Conservation (phyloP, 2,797 vertebrate species). For the Calcarius lapponicus region DNA sequence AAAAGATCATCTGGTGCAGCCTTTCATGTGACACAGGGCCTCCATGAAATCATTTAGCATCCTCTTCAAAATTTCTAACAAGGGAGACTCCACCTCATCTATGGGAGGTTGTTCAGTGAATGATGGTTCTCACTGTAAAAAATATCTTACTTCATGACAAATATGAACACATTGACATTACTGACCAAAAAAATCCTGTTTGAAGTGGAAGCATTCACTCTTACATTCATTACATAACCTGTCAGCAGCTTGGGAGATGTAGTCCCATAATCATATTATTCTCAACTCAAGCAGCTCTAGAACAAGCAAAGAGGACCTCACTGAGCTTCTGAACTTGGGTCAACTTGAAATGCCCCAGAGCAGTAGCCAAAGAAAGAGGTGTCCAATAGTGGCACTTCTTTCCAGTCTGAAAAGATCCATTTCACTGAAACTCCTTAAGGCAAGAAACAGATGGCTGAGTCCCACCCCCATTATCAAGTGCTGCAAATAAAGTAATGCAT, state of each 20-base stretch:
- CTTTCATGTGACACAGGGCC: not conserved
- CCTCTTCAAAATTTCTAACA: not conserved
- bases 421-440: not conserved
- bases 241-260: not conserved
- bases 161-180: not conserved
- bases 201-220: not conserved
- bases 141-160: not conserved
- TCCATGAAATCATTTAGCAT: not conserved
- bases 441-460: not conserved
- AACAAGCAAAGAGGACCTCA: not conserved
- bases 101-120: not conserved
- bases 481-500: not conserved
- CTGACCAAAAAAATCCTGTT: not conserved
- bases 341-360: not conserved
- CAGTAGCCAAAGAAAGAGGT: not conserved
- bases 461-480: not conserved
- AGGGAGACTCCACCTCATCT: not conserved
- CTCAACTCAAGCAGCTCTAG: not conserved
- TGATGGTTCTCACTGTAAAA: not conserved
- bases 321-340: not conserved
- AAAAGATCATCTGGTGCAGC: not conserved
- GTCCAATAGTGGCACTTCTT: rapidly evolving
- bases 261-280: not conserved
- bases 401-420: not conserved
- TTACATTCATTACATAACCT: not conserved